A percentile compares a stretch with the other conserved stretches of the same genome.
These are phyloP conservation scores for chimpanzee (Pan troglodytes) DNA, from an alignment of 2,113 vertebrate species.

Conservation along the genomic window NHGRI_mPanTro3-v2.1_pri NC_072408.2:122228001-122228500, in stretches of 20 bases:
- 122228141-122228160: background rate
- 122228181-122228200: background rate
- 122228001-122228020: background rate
- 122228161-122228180: background rate
- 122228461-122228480: background rate
- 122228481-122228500: background rate
- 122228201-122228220: background rate
- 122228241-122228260: accelerated
- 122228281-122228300: accelerated
- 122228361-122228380: background rate
- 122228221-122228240: accelerated
- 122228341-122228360: accelerated
- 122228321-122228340: accelerated
- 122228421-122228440: background rate
- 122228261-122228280: accelerated
- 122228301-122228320: accelerated
- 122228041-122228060: background rate
- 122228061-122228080: background rate
- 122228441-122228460: background rate
- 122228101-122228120: background rate
- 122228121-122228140: no score
- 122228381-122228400: background rate
- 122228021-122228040: background rate
- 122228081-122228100: background rate
- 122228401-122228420: background rate